phyloP scores from a whole-genome alignment of 2,888 invertebrate genomes.

The Eilema caniola region DNA sequence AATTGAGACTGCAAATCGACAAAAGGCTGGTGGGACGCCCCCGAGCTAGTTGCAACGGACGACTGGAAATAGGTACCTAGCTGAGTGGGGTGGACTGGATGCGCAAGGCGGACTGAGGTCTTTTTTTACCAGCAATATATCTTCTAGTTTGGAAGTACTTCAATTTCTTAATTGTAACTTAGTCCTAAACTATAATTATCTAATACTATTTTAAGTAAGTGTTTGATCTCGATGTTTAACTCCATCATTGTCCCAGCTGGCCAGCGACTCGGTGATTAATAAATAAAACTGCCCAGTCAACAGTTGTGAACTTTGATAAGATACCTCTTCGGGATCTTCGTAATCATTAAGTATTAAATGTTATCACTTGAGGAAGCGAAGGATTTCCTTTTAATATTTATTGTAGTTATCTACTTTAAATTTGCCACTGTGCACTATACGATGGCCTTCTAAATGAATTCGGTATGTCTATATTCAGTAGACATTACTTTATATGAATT shows the following conservation, averaged over 20 bases:
- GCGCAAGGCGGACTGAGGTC: too few relatives aligned
- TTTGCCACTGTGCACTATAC: neutral
- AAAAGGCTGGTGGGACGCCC: too few relatives aligned
- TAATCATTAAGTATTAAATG: neutral
- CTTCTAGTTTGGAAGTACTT: too few relatives aligned
- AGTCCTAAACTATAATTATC: too few relatives aligned
- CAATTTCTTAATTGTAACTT: too few relatives aligned
- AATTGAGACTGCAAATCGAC: too few relatives aligned
- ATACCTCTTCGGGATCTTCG: neutral
- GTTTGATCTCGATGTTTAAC: neutral
- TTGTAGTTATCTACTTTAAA: neutral
- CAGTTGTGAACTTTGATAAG: conserved; percentile 30
- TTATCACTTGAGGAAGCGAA: neutral
- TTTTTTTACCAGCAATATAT: too few relatives aligned
- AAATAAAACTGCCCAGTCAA: conserved; percentile 30
- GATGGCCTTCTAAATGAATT: neutral
- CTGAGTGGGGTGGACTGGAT: too few relatives aligned
- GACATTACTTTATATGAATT: too few relatives aligned
- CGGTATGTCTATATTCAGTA: too few relatives aligned
- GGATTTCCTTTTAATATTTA: neutral
- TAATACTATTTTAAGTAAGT: neutral
- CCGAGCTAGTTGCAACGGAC: too few relatives aligned
- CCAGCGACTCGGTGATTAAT: conserved; percentile 30
- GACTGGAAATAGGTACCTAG: too few relatives aligned
- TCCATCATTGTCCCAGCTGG: neutral